phyloP scores from a whole-genome alignment of 2,888 invertebrate genomes.

The Theristus sp. region DNA sequence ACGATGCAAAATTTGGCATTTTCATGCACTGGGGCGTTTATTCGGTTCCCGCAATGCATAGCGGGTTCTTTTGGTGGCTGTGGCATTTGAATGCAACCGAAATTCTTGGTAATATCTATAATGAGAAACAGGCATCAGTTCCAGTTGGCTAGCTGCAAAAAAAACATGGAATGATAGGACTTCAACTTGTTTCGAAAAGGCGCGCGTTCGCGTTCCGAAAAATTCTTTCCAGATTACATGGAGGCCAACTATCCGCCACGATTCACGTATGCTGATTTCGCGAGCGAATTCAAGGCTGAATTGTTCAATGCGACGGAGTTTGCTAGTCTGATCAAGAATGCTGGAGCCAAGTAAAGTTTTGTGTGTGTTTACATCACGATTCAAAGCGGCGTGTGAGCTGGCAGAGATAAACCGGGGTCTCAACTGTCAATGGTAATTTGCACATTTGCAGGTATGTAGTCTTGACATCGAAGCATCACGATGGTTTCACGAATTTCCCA shows the following conservation, averaged over 20 bases:
- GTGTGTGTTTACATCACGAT: neutral
- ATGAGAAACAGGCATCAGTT: no score
- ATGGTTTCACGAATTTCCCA: constrained; percentile 37
- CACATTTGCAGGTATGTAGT: constrained; percentile 32
- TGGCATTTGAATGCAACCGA: no score
- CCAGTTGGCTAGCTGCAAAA: no score
- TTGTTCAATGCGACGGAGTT: constrained; percentile 65
- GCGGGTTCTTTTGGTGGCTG: no score
- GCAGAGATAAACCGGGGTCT: neutral
- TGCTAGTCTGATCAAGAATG: constrained; percentile 57
- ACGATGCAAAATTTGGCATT: no score
- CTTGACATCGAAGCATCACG: constrained; percentile 37
- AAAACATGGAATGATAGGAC: no score
- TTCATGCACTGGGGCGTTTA: no score
- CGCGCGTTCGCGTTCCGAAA: no score
- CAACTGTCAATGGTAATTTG: neutral
- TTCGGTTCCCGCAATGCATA: no score
- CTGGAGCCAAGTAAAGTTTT: constrained; percentile 56
- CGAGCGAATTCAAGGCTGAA: constrained; percentile 61
- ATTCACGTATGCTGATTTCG: constrained; percentile 81
- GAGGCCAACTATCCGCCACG: constrained; percentile 56
- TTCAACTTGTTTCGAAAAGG: no score
- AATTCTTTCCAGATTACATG: constrained; percentile 45
- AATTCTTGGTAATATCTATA: no score
- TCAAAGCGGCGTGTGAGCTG: neutral